A percentile compares a stretch with the other conserved stretches of the same genome.
Conservation (phyloP, 2,888 invertebrate genomes). For the Pegoplata infirma region DNA sequence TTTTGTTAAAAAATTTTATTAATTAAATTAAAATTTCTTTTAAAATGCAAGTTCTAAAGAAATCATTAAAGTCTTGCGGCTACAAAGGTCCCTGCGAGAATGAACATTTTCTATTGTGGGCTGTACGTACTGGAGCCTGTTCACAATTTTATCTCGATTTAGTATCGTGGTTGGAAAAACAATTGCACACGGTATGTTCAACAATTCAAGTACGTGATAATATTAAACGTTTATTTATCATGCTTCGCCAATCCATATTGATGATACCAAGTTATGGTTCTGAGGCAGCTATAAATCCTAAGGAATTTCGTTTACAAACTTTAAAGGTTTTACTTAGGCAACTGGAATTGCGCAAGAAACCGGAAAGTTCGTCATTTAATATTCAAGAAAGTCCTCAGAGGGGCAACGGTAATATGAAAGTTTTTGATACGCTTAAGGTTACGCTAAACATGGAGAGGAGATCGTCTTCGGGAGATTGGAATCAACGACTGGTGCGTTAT, state of each 20-base stretch:
- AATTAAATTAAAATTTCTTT: neutral
- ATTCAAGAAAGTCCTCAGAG: neutral
- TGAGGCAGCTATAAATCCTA: conserved; percentile 39
- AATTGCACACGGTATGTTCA: conserved; percentile 15
- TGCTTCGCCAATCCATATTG: conserved; percentile 34
- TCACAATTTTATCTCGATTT: conserved; percentile 62
- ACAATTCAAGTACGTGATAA: conserved; percentile 38
- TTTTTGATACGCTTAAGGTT: neutral
- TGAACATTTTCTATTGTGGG: conserved; percentile 49
- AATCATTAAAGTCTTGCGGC: conserved; percentile 37
- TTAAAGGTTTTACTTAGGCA: conserved; percentile 42
- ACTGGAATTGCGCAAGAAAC: conserved; percentile 26
- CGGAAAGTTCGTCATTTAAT: neutral
- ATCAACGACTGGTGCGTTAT: conserved; percentile 42
- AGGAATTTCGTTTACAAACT: conserved; percentile 54
- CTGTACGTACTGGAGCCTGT: conserved; percentile 59
- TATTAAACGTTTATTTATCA: conserved; percentile 32
- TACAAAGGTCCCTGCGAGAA: conserved; percentile 54
- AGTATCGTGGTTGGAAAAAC: conserved; percentile 50
- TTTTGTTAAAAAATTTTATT: neutral
- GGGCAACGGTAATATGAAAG: neutral
- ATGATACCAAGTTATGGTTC: conserved; percentile 50
- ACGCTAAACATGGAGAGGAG: conserved; percentile 28
- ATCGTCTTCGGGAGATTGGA: conserved; percentile 14
- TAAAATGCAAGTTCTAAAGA: conserved; percentile 41